Evolutionary conservation across 2,797 vertebrate genomes (phyloP).

Genomic region (Heliangelus exortis): DNA sequence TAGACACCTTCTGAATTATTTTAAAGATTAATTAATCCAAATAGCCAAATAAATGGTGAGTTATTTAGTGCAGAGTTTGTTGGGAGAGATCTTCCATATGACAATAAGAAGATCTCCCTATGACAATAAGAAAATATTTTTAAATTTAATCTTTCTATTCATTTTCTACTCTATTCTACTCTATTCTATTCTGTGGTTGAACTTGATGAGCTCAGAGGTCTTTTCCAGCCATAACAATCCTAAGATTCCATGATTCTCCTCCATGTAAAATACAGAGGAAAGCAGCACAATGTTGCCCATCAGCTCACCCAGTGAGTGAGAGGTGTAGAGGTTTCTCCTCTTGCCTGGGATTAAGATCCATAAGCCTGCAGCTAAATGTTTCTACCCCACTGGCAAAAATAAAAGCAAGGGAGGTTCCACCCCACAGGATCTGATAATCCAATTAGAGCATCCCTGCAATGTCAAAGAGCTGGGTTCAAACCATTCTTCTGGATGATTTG

Average conservation of each 20-base stretch:
- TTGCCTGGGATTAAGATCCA: background rate
- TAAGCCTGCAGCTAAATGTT: background rate
- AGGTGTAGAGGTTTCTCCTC: background rate
- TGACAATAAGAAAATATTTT: background rate
- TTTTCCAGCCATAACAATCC: too few species aligned
- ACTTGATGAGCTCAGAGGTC: too few species aligned
- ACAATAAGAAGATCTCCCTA: background rate
- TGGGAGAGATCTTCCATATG: background rate
- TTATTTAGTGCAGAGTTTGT: background rate
- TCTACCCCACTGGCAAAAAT: background rate
- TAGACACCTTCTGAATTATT: background rate
- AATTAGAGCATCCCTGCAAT: constrained; percentile 21
- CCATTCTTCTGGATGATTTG: constrained; percentile 42
- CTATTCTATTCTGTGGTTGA: background rate
- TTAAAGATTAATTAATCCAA: background rate
- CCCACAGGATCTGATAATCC: constrained; percentile 45
- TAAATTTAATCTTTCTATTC: background rate
- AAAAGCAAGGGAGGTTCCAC: constrained; percentile 3
- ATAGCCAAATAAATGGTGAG: background rate
- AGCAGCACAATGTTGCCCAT: background rate
- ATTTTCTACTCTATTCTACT: background rate
- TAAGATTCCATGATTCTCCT: background rate
- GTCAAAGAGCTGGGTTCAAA: constrained; percentile 44
- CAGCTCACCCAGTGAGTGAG: background rate
- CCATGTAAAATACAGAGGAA: background rate